These are phyloP conservation scores for Myiagra hebetior DNA, from an alignment of 2,113 vertebrate species.

Conservation along the genomic window DNA sequence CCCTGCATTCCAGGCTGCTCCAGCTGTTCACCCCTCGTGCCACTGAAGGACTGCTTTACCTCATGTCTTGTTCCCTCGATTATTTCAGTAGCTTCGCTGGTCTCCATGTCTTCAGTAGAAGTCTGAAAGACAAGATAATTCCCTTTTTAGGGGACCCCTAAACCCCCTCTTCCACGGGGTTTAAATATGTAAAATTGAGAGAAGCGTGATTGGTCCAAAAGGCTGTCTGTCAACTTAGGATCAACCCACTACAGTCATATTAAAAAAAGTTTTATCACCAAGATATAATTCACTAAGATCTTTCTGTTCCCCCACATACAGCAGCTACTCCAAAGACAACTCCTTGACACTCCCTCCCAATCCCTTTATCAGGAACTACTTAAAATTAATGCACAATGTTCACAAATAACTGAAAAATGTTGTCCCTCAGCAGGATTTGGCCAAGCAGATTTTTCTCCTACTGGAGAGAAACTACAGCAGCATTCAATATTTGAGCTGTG, in stretches of 20 bases:
- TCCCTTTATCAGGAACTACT: background rate
- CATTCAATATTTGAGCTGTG: background rate
- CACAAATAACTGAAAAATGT: background rate
- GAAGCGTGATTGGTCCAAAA: too few relatives aligned
- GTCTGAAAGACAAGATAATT: slow-evolving; percentile 31
- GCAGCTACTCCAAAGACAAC: background rate
- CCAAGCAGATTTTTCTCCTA: background rate
- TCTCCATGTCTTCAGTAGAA: slow-evolving; percentile 76
- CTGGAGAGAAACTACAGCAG: background rate
- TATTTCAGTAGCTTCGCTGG: slow-evolving; percentile 74
- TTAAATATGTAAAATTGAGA: too few relatives aligned
- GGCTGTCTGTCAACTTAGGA: too few relatives aligned
- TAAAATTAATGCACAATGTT: background rate
- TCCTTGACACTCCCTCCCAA: background rate
- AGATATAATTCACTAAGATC: background rate
- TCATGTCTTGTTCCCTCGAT: slow-evolving; percentile 75
- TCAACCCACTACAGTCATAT: background rate
- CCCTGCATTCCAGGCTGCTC: background rate
- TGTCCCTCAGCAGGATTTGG: background rate
- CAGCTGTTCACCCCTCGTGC: background rate
- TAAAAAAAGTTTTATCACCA: background rate
- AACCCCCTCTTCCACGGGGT: too few relatives aligned
- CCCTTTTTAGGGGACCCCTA: background rate
- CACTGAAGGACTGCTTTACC: slow-evolving; percentile 53
- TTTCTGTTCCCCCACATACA: background rate